Percentiles rank a stretch among this genome's conserved stretches.
Evolutionary conservation across 1,140 invertebrate species (phyloP).

Genomic region (Samia ricini): DNA sequence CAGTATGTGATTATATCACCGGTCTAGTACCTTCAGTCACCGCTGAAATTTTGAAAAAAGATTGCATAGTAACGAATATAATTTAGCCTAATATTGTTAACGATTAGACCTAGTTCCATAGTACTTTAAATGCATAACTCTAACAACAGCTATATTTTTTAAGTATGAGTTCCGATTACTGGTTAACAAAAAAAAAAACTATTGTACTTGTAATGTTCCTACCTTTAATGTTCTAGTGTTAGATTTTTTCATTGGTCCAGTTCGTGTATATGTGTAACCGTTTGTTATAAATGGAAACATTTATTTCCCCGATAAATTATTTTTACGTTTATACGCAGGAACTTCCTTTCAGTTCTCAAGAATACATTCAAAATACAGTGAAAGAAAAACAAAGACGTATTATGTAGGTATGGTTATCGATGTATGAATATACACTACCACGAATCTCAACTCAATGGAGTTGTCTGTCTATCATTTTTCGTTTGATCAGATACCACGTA

Average conservation of each 20-base stretch:
- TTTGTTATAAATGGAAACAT: not conserved
- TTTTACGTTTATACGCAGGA: not conserved
- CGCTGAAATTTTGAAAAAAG: no score
- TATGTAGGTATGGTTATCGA: not conserved
- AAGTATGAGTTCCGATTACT: no score
- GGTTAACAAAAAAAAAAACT: no score
- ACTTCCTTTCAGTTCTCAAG: not conserved
- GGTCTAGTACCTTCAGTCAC: no score
- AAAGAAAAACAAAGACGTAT: not conserved
- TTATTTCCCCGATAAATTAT: not conserved
- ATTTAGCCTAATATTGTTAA: no score
- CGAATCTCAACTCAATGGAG: not conserved
- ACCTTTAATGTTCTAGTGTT: not conserved
- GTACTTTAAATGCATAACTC: no score
- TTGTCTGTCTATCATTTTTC: not conserved
- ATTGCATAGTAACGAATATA: no score
- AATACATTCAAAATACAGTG: not conserved
- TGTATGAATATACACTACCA: not conserved
- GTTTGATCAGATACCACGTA: not conserved
- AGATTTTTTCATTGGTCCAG: not conserved
- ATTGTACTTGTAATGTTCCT: no score
- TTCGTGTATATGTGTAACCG: not conserved
- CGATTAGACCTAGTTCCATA: no score
- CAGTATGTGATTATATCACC: no score
- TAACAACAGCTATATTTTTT: no score